phyloP scores from a whole-genome alignment of 2,113 vertebrate genomes.

The Sebastes schlegelii region DNA sequence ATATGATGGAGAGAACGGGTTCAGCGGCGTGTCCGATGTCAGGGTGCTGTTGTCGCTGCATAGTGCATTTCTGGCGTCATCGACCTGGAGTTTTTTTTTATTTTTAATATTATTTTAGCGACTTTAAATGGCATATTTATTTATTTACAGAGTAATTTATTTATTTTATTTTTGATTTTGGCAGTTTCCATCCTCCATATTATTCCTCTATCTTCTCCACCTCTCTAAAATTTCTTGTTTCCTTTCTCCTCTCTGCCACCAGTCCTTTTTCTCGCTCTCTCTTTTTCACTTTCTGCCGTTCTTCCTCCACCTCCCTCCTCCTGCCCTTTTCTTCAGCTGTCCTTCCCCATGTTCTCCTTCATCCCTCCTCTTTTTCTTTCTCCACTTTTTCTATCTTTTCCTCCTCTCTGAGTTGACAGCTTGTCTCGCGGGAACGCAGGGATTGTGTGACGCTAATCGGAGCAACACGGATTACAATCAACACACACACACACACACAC shows the following conservation, averaged over 20 bases:
- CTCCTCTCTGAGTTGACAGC: conserved; percentile 57
- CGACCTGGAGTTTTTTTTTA: too few relatives aligned
- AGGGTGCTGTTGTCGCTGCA: too few relatives aligned
- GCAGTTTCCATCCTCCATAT: too few relatives aligned
- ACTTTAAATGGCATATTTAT: too few relatives aligned
- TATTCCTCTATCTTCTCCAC: neutral
- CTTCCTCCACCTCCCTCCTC: neutral
- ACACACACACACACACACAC: conserved; percentile 30
- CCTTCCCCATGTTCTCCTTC: neutral
- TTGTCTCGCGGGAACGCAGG: conserved; percentile 53
- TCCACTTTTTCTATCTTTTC: neutral
- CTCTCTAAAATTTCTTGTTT: neutral
- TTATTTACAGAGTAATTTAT: too few relatives aligned
- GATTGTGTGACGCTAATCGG: conserved; percentile 72
- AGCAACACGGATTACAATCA: conserved; percentile 61
- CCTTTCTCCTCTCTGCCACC: neutral
- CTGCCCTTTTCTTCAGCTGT: neutral
- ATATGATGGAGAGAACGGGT: too few relatives aligned
- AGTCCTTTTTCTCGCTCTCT: neutral
- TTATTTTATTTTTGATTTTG: too few relatives aligned
- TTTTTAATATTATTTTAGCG: too few relatives aligned
- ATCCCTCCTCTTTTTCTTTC: neutral
- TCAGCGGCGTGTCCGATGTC: too few relatives aligned
- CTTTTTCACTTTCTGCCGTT: conserved; percentile 19
- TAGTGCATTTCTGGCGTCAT: too few relatives aligned